Evolutionary conservation across 2,113 vertebrate species (phyloP), one percentile per base, ranked within the genome.

Genomic region (Perognathus longimembris): DNA sequence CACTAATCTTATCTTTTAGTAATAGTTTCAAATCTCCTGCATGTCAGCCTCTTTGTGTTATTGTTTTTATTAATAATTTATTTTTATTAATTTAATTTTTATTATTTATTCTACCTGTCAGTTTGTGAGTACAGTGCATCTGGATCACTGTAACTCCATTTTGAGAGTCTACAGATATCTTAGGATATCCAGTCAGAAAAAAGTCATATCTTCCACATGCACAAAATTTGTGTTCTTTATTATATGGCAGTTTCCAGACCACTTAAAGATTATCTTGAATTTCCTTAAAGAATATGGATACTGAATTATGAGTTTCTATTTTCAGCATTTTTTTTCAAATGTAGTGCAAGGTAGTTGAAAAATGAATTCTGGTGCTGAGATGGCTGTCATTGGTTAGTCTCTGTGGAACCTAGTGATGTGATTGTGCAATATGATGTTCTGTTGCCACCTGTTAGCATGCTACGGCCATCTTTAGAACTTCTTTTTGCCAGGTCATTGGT

Each of bases 261-360:
- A 24, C 20, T 20, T 45, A 8, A 84, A 84, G 64, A 61, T 28
- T 59, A 8, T 40, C 15, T 71, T 80, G 21, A 17, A 59, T 89
- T 1, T 7, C 21, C 87, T 63, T 50, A 42, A 28, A 6, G 28
- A 34, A 69, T 78, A 54, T 20, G 78, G 34, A 54, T 50, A n/a
- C 82, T 88, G 42, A 61, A 66, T 82, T 88, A 54, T 57, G 45
- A 86, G 83, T 83, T 94, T 0, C 5, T 64, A 21, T 82, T 82
- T 77, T 87, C 57, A 69, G 50, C 28, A 45, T 40, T 45, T 54
- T 70, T 22, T 89, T 11, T 92, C 22, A 67, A 94, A 54, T 50
- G 22, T 69, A 28, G 42, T 5, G 67, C n/a, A 77, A 67, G 32
- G 83, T 26, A 36, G 36, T 21, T 45, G n/a, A 88, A 74, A 38